These are phyloP conservation scores for Melanerpes formicivorus DNA, from an alignment of 2,113 vertebrate genomes.

Conservation along the genomic window DNA sequence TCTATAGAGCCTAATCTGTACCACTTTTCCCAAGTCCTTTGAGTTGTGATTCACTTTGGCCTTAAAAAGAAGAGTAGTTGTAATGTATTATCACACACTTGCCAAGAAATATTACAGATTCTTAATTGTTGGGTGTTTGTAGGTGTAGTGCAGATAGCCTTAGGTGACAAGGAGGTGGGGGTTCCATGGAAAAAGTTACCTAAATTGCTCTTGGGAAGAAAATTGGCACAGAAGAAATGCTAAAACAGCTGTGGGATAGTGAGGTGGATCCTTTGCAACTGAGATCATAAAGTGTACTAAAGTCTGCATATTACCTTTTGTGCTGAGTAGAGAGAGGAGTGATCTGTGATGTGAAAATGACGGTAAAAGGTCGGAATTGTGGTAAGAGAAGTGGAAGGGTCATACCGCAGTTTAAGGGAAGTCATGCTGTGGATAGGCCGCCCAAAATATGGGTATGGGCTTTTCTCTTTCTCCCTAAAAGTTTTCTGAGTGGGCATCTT, in stretches of 20 bases:
- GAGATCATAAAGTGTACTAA: not conserved
- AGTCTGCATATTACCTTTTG: not conserved
- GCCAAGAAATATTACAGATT: no score
- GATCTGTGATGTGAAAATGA: not conserved
- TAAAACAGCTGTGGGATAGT: not conserved
- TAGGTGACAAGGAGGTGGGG: not conserved
- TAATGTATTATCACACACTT: not conserved
- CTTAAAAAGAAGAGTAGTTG: not conserved
- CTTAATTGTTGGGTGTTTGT: no score
- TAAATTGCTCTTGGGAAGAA: not conserved
- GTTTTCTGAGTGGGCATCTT: not conserved
- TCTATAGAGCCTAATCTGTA: not conserved
- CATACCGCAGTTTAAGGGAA: not conserved
- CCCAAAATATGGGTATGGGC: not conserved
- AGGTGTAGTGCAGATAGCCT: not conserved
- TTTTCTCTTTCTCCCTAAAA: not conserved
- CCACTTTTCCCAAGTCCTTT: not conserved
- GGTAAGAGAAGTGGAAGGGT: not conserved
- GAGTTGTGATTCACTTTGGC: not conserved
- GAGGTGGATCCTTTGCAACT: not conserved
- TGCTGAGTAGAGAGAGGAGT: not conserved
- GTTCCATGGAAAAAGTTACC: not conserved
- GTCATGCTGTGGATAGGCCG: not conserved
- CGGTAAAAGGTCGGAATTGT: not conserved
- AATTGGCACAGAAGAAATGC: not conserved